Base-by-base conservation (phyloP, 2,113 vertebrate genomes). In the Raja brachyura region DNA sequence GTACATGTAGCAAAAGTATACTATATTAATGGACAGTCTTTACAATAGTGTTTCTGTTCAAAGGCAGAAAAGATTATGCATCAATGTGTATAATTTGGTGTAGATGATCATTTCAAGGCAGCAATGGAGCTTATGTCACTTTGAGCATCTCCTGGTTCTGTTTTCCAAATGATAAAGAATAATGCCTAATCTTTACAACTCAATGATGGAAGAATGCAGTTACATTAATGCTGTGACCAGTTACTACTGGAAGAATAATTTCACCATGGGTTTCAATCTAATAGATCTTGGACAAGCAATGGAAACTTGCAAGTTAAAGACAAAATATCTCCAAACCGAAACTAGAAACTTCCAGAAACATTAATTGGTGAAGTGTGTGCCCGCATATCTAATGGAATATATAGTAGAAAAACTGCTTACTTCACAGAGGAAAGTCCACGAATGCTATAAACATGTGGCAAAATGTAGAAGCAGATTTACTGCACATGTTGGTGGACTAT, bases 111-210 rank as follows among this genome's bases (percentile, higher is more conserved):
- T 0, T 59, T 85, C 56, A 85, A 59, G 10, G 25, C 22, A 85
- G 56, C 11, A n/a, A 10, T 85, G 81, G 10, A 25, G 28, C 10
- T 28, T 25, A 61, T 4, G 16, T 28, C 59, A 61, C 16, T 14
- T 22, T 25, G 11, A n/a, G 0, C 56, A 14, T 3, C 25, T n/a
- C 25, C 4, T 85, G 25, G 9, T 85, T 85, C 28, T n/a, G 11
- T 85, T 6, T 85, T 85, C n/a, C 10, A 85, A 85, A 85, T 85
- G 81, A 61, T 85, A 25, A 85, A 22, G 10, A 85, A 59, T n/a
- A 13, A 59, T 2, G 22, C 8, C 25, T 28, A 28, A 20, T 61
- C 54, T 85, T 28, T 85, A n/a, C 79, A 83, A 10, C 81, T 59
- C 54, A 85, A 59, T 59, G 10, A 85, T n/a, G 25, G 54, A 61